phyloP scores from a whole-genome alignment of 1,140 invertebrate genomes.

The Sitobion miscanthi region DNA sequence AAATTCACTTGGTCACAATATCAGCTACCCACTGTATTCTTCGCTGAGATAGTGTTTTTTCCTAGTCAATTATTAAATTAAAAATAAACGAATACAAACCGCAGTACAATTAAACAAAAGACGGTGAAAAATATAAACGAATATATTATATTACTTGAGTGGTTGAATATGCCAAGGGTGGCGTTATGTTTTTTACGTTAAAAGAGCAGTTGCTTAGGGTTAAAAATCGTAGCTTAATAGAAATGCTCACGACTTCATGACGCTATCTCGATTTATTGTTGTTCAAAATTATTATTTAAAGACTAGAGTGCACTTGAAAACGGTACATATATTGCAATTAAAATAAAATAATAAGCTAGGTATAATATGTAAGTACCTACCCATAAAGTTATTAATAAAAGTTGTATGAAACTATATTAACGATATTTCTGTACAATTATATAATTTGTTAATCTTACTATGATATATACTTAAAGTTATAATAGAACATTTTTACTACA shows the following conservation, averaged over 20 bases:
- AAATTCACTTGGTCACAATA: conserved; percentile 28
- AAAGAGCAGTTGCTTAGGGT: conserved; percentile 44
- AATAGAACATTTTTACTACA: neutral
- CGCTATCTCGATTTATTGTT: neutral
- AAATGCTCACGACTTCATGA: neutral
- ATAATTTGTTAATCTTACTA: neutral
- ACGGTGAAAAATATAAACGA: neutral
- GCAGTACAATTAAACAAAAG: conserved; percentile 24
- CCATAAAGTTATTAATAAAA: neutral
- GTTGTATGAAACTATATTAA: neutral
- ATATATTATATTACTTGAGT: neutral
- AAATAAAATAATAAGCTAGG: neutral
- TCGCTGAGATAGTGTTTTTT: conserved; percentile 15
- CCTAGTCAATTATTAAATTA: neutral
- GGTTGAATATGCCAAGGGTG: conserved; percentile 9
- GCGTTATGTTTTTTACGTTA: conserved; percentile 28
- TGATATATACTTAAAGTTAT: neutral
- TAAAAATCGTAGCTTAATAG: conserved; percentile 26
- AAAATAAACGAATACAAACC: conserved; percentile 14
- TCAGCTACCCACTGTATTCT: neutral
- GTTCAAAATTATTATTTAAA: conserved; percentile 20
- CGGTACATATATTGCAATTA: neutral
- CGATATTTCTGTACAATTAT: neutral
- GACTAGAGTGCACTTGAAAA: neutral
- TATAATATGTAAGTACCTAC: neutral